Base-by-base conservation (phyloP, 2,113 vertebrate genomes). In the Arizona elegans region DNA sequence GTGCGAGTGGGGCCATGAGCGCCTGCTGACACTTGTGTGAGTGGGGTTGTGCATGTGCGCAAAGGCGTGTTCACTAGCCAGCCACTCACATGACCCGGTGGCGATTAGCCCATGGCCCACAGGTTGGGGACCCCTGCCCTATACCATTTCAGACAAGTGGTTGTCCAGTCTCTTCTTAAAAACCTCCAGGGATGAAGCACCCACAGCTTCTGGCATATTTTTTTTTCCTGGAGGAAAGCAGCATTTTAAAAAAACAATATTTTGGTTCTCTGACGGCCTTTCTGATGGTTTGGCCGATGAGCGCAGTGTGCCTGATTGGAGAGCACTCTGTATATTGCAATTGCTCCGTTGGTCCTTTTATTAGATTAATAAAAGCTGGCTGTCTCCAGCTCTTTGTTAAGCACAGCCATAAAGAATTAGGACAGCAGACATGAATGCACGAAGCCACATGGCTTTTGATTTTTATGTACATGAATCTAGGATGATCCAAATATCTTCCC, bases 361-460 rank as follows among this genome's bases (percentile, higher is more conserved):
- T 86, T 62, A 86, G 75, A 93, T 93, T 53, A 81, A 93, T 86
- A 86, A 90, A 93, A 90, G 88, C 75, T 54, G 88, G 33, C 54
- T 38, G 88, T 38, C 47, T 58, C 29, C 38, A 24, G 92, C 55
- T 53, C n/a, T 38, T 7, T n/a, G 75, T 90, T 86, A 86, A 86
- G 75, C 47, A 38, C 55, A 53, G 33, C 88, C 85, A 90, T 93
- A 87, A 93, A 93, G 88, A 90, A 93, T 26, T 3, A 33, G 55
- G 75, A 52, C 24, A 19, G 65, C 70, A 59, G 54, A 50, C 54
- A 62, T 1, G 1, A 86, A 86, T 7, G 15, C 52, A 23, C n/a
- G 19, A 8, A 12, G 3, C 11, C 13, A 50, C 47, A 29, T 5
- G 15, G 58, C 11, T 62, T 58, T 19, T 21, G 8, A 15, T 55